phyloP scores from a whole-genome alignment of 2,113 vertebrate species.

The Chloroceryle aenea region DNA sequence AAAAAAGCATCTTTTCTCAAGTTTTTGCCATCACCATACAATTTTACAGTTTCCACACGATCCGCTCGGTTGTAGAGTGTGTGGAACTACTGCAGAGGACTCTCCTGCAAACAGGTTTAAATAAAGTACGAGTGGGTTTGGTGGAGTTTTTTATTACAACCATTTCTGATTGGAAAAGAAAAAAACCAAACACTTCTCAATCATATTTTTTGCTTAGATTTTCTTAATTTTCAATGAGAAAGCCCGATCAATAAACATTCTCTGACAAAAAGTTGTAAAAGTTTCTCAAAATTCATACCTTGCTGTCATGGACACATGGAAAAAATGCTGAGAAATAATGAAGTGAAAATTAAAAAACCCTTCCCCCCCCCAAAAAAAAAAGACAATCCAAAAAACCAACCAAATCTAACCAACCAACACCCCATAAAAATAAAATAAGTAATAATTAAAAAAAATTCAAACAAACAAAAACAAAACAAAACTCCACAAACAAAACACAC shows the following conservation, averaged over 20 bases:
- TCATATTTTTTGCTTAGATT: not conserved
- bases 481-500: too few species aligned
- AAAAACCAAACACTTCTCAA: not conserved
- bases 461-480: too few species aligned
- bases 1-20: not conserved
- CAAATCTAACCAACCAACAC: too few species aligned
- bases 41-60: not conserved
- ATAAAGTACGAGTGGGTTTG: not conserved
- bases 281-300: not conserved
- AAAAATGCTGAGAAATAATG: not conserved
- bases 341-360: not conserved
- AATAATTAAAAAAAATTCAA: too few species aligned
- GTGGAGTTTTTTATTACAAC: not conserved
- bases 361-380: not conserved
- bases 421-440: too few species aligned
- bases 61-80: not conserved
- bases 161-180: not conserved
- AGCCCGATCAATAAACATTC: not conserved
- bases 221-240: not conserved
- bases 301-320: not conserved
- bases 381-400: too few species aligned
- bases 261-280: not conserved
- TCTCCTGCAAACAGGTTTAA: not conserved
- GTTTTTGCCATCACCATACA: not conserved
- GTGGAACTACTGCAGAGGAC: not conserved